Evolutionary conservation across 2,113 vertebrate species (phyloP), one percentile per base, ranked within the genome.

Genomic region (Delphinapterus leucas): DNA sequence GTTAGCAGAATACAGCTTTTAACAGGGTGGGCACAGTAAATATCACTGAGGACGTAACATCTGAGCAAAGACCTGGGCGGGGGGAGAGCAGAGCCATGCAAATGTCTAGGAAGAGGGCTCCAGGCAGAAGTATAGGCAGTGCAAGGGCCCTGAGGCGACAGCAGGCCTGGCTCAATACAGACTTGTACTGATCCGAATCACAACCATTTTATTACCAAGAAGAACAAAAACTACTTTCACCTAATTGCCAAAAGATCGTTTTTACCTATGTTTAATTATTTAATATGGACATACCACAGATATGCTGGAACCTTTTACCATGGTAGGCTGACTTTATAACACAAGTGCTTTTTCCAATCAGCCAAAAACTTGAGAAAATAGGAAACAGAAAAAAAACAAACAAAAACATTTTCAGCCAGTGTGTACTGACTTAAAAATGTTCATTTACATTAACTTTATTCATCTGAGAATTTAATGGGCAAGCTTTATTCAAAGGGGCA

Each of bases 371-470:
- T 94, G 49, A 89, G 1, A 61, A 6, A 44, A 2, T 33, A 31
- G 2, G 6, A 89, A 86, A n/a, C 83, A 5, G 53, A 87, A 86
- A 53, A 96, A 60, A 96, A 83, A n/a, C 9, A 95, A 33, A 38
- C 38, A 9, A 95, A 95, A 73, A 73, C 41, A 95, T 95, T 96
- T 97, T 94, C 67, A 95, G 86, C 63, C 74, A 76, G 55, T 12
- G 53, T 81, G 71, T 89, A 95, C 86, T 87, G 96, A 58, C 77
- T 97, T 83, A 25, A 96, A 14, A 95, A 90, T 91, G 0, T 76
- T 31, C n/a, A 21, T 93, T 79, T n/a, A 47, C 90, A 3, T 81
- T 26, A 33, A 58, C 14, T 65, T 68, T 38, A 8, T 25, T 91
- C 97, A 96, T 93, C 83, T 14, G 1, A 38, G 80, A 68, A 41